Base-by-base conservation (phyloP, 2,888 invertebrate genomes). In the Argyresthia albistria region DNA sequence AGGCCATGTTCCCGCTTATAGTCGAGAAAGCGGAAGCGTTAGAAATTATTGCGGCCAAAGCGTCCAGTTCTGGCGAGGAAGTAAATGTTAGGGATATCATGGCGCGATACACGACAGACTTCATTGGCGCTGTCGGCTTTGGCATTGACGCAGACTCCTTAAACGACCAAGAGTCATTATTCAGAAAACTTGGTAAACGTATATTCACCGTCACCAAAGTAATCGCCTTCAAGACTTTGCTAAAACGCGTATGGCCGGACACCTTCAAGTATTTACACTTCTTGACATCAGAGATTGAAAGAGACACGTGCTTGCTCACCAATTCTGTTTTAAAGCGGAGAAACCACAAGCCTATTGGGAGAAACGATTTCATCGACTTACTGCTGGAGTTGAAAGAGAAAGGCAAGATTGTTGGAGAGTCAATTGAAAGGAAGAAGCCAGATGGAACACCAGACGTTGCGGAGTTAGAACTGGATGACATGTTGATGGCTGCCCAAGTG, bases 91-190 rank as follows among this genome's bases (percentile, higher is more conserved):
- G 76, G 3, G 80, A 80, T 39, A 67, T 80, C 46, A 76, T 79
- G 76, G 78, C 78, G 15, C 66, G 78, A 7, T 77, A 73, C 60
- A 76, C 76, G 48, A 78, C 71, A 9, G 77, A 78, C 58, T 75
- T 77, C 58, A 77, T 77, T 54, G 78, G 77, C 47, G 73, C 77
- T 42, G 74, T 75, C 54, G 78, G 74, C 14, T 77, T 77, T 53
- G 77, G 79, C 0, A 64, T 78, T 47, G 74, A 79, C 14, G 66
- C 70, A 0, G 70, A 76, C 55, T 72, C 75, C 0, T 66, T 79
- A 14, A 68, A 65, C 42, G 67, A 75, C 0, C 76, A 77, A 2
- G 53, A 70, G 1, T 78, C 77, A 0, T 64, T 63, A 0, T 77
- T 78, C 56, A 62, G 76, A 11, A 67, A 70, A 55, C 67, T 78